Evolutionary conservation across 1,140 invertebrate genomes (phyloP).

Genomic region (Drosophila sturtevanti): DNA sequence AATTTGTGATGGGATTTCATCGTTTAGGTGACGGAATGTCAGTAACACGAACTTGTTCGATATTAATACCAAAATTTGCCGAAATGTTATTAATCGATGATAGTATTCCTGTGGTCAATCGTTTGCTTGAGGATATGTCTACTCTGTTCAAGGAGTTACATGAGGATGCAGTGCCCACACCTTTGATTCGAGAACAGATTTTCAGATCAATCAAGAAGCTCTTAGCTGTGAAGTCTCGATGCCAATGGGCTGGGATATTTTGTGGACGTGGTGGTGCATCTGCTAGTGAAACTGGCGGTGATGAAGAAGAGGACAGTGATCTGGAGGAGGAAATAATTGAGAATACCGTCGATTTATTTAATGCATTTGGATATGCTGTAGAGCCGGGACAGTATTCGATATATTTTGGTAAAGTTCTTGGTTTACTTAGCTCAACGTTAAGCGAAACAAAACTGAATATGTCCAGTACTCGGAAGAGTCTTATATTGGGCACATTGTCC

Average conservation of each 20-base stretch:
- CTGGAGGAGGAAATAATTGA: conserved; percentile 89
- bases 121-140: conserved; percentile 86
- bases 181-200: too few relatives aligned
- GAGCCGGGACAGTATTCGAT: conserved; percentile 86
- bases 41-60: conserved; percentile 78
- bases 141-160: conserved; percentile 84
- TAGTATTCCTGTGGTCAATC: conserved; percentile 87
- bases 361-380: conserved; percentile 87
- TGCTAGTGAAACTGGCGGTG: conserved; percentile 81
- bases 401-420: conserved; percentile 87
- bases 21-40: conserved; percentile 84
- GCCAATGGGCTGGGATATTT: too few relatives aligned
- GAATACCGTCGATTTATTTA: conserved; percentile 89
- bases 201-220: too few relatives aligned
- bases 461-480: conserved; percentile 85
- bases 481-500: conserved; percentile 88
- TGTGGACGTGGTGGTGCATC: too few relatives aligned
- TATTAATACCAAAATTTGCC: conserved; percentile 87
- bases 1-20: conserved; percentile 87
- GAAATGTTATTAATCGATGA: conserved; percentile 87
- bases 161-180: too few relatives aligned
- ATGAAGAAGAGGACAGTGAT: conserved; percentile 91
- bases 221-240: too few relatives aligned
- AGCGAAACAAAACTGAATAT: conserved; percentile 62
- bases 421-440: conserved; percentile 85